A percentile compares a stretch with the other conserved stretches of the same genome.
These are phyloP conservation scores for Sinelater perroti DNA, from an alignment of 2,888 invertebrate genomes.

Conservation along the genomic window DNA sequence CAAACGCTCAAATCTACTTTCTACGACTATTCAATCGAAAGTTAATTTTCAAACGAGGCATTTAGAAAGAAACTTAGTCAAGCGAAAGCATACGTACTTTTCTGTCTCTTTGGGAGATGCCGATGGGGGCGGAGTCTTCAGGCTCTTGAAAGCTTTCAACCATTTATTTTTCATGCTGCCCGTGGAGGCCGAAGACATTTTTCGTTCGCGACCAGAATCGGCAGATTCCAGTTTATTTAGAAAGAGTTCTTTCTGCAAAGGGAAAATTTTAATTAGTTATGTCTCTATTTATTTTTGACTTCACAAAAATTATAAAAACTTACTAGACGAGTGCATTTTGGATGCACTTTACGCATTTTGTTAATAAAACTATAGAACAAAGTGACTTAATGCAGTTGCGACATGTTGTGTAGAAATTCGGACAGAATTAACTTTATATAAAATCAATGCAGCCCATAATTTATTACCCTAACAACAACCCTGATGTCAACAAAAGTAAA, in stretches of 20 bases:
- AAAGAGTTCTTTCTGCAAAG: conserved; percentile 84
- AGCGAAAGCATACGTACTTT: conserved; percentile 67
- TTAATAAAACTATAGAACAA: not conserved
- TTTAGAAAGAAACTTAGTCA: conserved; percentile 9
- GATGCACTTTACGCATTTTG: conserved; percentile 19
- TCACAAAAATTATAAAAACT: not conserved
- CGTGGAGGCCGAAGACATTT: conserved; percentile 85
- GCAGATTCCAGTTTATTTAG: conserved; percentile 76
- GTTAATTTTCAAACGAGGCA: conserved; percentile 11
- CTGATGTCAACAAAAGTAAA: conserved; percentile 23
- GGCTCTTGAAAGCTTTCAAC: conserved; percentile 95
- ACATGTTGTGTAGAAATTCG: too few relatives aligned
- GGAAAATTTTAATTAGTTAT: too few relatives aligned
- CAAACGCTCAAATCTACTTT: conserved; percentile 3
- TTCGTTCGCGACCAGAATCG: conserved; percentile 77
- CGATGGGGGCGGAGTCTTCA: conserved; percentile 77
- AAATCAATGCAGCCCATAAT: not conserved
- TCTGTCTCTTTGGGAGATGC: conserved; percentile 61
- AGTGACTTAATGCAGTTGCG: too few relatives aligned
- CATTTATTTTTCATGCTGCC: conserved; percentile 96
- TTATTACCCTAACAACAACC: conserved; percentile 16
- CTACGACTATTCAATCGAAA: conserved; percentile 20
- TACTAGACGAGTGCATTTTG: conserved; percentile 18
- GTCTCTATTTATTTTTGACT: not conserved
- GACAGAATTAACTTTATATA: too few relatives aligned